Base-by-base conservation (phyloP, 1,140 invertebrate species). In the Sarcophaga bullata region DNA sequence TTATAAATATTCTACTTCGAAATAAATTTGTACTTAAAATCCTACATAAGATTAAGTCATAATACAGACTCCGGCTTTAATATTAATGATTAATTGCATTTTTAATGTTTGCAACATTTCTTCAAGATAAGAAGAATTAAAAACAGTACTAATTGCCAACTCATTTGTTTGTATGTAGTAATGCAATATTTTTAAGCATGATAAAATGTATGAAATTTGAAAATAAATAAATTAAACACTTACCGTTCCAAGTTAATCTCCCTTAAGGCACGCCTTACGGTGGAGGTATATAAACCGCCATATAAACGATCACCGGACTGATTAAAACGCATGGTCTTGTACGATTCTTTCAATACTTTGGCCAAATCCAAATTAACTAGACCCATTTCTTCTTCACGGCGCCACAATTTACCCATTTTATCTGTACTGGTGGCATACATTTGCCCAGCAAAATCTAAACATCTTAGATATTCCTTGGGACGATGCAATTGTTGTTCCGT, bases 181-280 rank as follows among this genome's bases (percentile, higher is more conserved):
- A 37, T 54, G 52, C 52, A 54, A 54, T 54, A 54, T 54, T 54
- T 54, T 15, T 11, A 54, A 3, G 52, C 2, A 37, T 37, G 25
- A 37, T 37, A 37, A 37, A 37, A 37, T 37, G 4, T 37, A 37
- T 37, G 25, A 4, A 37, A 4, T 37, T 37, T 1, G 25, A 37
- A 37, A 37, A 37, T 2, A 37, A 37, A 37, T 37, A 37, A 37
- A 37, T 72, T 11, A 9, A 19, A 11, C n/a, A 81, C 37, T 83
- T 82, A 90, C 89, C 86, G 88, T 19, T 87, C 89, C 10, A 89
- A 81, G 48, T 90, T 85, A n/a, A 89, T 84, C 15, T 85, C 87
- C 0, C 85, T 84, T 17, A 90, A 54, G 1, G 89, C 89, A 47
- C 81, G 50, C 3, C 86, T 81, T 1, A 49, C 73, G 0, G 25